A percentile compares a stretch with the other conserved stretches of the same genome.
Evolutionary conservation across 2,113 vertebrate genomes (phyloP).

Genomic region (Forbesichthys agassizii): DNA sequence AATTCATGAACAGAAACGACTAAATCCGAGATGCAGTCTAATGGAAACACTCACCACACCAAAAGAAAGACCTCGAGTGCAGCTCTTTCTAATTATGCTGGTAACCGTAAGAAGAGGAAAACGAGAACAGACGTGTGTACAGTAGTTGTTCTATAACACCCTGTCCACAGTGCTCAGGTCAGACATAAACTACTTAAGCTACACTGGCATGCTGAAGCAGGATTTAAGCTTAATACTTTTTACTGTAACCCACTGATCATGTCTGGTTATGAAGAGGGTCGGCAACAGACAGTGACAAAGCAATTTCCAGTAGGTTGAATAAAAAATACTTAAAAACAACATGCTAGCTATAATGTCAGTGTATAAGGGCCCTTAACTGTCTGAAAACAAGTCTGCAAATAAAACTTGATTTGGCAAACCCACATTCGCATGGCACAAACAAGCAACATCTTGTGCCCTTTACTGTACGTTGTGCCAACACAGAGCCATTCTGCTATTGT

Average conservation of each 20-base stretch:
- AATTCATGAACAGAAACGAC: slow-evolving; percentile 1
- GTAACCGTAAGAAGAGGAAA: slow-evolving; percentile 1
- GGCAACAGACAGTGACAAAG: background rate
- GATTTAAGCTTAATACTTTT: slow-evolving; percentile 33
- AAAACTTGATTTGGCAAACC: too few relatives aligned
- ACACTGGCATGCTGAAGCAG: slow-evolving; percentile 34
- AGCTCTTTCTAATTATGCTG: background rate
- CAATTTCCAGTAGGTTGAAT: background rate
- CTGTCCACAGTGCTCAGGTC: slow-evolving; percentile 23
- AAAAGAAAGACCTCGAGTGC: background rate
- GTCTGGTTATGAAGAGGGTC: slow-evolving; percentile 23
- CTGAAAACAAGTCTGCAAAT: background rate
- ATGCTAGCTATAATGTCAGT: too few relatives aligned
- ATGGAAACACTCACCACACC: background rate
- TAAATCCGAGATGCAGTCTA: background rate
- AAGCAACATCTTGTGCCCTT: background rate
- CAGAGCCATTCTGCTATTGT: slow-evolving; percentile 1
- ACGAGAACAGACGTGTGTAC: slow-evolving; percentile 8
- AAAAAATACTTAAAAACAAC: background rate
- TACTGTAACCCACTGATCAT: slow-evolving; percentile 26
- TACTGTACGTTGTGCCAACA: background rate
- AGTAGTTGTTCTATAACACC: slow-evolving; percentile 1
- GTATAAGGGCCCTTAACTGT: background rate
- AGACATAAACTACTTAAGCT: slow-evolving; percentile 14
- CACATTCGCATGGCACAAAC: background rate